Base-by-base conservation (phyloP, 2,113 vertebrate genomes). In the Riparia riparia region DNA sequence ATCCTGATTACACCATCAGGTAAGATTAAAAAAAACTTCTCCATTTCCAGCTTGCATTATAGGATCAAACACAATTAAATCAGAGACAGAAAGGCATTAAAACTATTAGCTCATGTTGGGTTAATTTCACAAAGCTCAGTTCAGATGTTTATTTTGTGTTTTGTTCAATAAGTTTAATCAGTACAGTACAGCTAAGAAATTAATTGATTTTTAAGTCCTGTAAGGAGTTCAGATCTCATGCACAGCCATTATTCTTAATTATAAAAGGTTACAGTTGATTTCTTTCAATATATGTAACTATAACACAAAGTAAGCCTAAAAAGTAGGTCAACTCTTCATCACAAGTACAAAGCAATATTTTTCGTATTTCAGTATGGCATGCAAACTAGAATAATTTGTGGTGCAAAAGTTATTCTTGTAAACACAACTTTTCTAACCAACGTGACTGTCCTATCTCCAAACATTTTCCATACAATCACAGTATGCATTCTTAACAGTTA, bases 201-300 rank as follows among this genome's bases (percentile, higher is more conserved):
- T 96, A 98, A 98, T 98, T 90, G 89, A 94, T 96, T 97, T 97
- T 96, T 65, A 97, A 97, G 82, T 97, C 89, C 82, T 97, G 57
- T 77, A 97, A 97, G 92, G 44, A 95, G 57, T 94, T 72, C 45
- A n/a, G 34, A 91, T 95, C 86, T 93, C 91, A 93, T n/a, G 95
- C 42, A 53, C 21, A 68, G 86, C 78, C 86, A 93, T 97, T 96
- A 91, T 94, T 97, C 88, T 97, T 96, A 97, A 97, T 97, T 97
- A 97, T 80, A 96, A 96, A 97, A 94, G 69, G 79, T 92, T 94
- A 86, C 93, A 90, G 86, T 87, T 95, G 65, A 97, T 76, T 95
- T 97, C 54, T 47, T 97, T 95, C 85, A 90, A 41, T 95, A 91
- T 77, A 94, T 76, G 68, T 96, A 88, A 94, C 61, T 96, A 72